phyloP scores from a whole-genome alignment of 2,113 vertebrate species.

The Rhinolophus sinicus region DNA sequence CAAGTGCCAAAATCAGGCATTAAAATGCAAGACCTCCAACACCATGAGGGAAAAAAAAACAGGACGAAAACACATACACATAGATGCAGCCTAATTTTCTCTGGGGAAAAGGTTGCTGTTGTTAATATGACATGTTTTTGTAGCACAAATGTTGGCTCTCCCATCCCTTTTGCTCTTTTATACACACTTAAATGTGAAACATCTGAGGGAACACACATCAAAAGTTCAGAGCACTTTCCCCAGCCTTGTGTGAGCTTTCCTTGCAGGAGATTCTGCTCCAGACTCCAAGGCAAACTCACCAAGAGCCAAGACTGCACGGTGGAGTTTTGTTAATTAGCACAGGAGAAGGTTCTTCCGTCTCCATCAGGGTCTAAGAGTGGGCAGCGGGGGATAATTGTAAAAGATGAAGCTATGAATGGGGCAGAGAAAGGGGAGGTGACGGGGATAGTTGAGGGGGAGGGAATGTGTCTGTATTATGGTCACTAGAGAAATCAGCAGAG shows the following conservation, averaged over 20 bases:
- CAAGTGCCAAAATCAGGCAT: conserved; percentile 55
- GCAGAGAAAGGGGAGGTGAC: neutral
- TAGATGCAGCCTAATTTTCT: neutral
- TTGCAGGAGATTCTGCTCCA: neutral
- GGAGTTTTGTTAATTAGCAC: neutral
- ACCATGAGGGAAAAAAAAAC: neutral
- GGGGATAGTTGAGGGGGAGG: neutral
- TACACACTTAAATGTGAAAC: neutral
- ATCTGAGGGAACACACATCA: neutral
- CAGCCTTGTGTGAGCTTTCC: neutral
- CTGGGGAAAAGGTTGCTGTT: conserved; percentile 45
- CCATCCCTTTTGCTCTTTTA: neutral
- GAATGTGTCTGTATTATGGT: rapidly evolving
- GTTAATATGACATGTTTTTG: conserved; percentile 56
- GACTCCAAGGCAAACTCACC: neutral
- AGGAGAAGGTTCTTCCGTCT: neutral
- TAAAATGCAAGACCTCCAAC: conserved; percentile 52
- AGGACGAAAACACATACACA: neutral
- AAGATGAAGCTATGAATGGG: neutral
- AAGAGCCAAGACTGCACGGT: rapidly evolving
- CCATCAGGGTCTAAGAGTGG: rapidly evolving
- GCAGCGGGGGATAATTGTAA: neutral
- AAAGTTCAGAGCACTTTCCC: neutral
- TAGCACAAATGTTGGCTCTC: conserved; percentile 38
- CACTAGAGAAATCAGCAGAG: neutral